Conservation (phyloP, 2,888 invertebrate genomes). For the Imbricaverruca yamaguchii region DNA sequence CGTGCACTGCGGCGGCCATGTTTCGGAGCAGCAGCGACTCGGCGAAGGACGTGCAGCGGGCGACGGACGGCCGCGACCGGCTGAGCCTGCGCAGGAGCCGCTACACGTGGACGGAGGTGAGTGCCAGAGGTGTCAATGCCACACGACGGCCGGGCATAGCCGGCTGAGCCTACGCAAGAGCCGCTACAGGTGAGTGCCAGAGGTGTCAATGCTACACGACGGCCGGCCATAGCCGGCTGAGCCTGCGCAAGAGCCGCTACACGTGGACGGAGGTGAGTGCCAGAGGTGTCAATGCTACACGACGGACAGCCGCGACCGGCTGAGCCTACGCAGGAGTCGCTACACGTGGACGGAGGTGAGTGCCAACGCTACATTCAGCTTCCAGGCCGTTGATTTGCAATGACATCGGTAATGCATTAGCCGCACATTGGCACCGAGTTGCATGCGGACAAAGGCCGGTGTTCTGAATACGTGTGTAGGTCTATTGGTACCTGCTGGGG, state of each 20-base stretch:
- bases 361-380: too few relatives aligned
- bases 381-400: too few relatives aligned
- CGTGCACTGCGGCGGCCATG: not conserved
- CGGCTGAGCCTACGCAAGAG: not conserved
- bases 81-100: not conserved
- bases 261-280: not conserved
- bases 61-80: not conserved
- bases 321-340: not conserved
- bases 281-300: too few relatives aligned
- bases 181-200: not conserved
- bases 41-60: not conserved
- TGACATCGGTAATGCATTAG: too few relatives aligned
- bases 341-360: not conserved
- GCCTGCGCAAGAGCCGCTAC: not conserved
- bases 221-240: not conserved
- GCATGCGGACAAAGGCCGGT: too few relatives aligned
- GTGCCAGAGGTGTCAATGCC: not conserved
- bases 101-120: not conserved
- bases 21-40: not conserved
- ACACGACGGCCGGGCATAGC: too few relatives aligned
- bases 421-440: too few relatives aligned
- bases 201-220: too few relatives aligned
- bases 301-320: too few relatives aligned
- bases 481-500: too few relatives aligned
- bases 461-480: too few relatives aligned